Conservation (phyloP, 2,797 vertebrate genomes). For the Jordanella pulchra region DNA sequence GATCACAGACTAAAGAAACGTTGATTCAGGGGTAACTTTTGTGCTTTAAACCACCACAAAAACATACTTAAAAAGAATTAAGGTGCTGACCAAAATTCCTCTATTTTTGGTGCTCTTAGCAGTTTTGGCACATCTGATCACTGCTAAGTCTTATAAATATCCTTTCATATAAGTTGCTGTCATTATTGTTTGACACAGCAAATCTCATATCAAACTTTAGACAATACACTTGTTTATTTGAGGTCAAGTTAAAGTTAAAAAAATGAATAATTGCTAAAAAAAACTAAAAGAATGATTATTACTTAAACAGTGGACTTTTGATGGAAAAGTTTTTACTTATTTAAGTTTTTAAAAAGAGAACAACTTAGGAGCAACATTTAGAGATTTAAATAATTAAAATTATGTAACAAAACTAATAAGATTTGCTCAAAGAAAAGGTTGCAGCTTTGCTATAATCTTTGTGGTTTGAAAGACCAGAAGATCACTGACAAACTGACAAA, state of each 20-base stretch:
- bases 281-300: not conserved
- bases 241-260: not conserved
- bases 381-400: not conserved
- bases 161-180: not conserved
- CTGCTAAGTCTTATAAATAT: not conserved
- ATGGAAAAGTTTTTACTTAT: not conserved
- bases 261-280: not conserved
- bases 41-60: conserved; percentile 31
- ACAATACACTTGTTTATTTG: not conserved
- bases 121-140: not conserved
- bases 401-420: not conserved
- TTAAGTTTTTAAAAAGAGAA: not conserved
- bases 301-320: not conserved
- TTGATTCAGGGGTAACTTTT: conserved; percentile 39
- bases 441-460: too few relatives aligned
- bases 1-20: conserved; percentile 24
- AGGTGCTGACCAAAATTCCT: not conserved
- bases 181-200: not conserved
- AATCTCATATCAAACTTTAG: not conserved
- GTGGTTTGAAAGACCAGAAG: too few relatives aligned
- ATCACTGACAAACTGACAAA: too few relatives aligned
- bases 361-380: not conserved
- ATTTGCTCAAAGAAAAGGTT: not conserved
- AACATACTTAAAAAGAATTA: conserved; percentile 19
- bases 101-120: not conserved